Base-by-base conservation (phyloP, 2,888 invertebrate species). In the Pseudolycoriella hygida region DNA sequence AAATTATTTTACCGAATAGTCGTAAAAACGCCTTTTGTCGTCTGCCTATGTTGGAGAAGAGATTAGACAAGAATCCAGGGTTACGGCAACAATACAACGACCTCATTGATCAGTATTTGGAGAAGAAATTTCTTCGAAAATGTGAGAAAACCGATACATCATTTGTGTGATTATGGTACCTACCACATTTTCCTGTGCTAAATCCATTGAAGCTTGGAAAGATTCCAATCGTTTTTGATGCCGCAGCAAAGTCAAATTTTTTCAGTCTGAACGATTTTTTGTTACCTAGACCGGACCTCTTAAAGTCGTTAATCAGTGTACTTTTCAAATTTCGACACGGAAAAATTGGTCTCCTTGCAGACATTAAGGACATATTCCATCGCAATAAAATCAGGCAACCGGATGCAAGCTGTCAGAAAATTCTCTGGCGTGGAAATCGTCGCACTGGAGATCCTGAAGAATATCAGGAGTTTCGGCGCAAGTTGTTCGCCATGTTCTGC, bases 141-240 rank as follows among this genome's bases (percentile, higher is more conserved):
- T 19, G 8, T 38, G 17, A 17, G 30, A 30, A 2, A 45, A n/a
- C n/a, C n/a, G n/a, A n/a, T n/a, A n/a, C n/a, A n/a, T n/a, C n/a
- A n/a, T n/a, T n/a, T n/a, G n/a, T n/a, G n/a, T n/a, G 44, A 46
- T 30, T 43, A 10, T 53, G 53, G 51, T 54, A 50, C 44, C 42
- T 54, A 17, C 54, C 54, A 6, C 53, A 54, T 42, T 52, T 52
- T 43, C 50, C 52, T 0, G 54, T 55, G 0, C 3, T n/a, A 1
- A 49, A 51, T 17, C 49, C 47, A 6, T 50, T 54, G 45, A 55
- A 56, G 45, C 52, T 54, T 8, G 48, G 48, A 0, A 55, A 54
- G 48, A 10, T 54, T 1, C 41, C 55, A 5, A 18, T 56, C 2
- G 55, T 57, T 2, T 54, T 55, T 42, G 56, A 56, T 31, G 55